Evolutionary conservation across 1,140 invertebrate species (phyloP).

Genomic region (Myzus persicae): DNA sequence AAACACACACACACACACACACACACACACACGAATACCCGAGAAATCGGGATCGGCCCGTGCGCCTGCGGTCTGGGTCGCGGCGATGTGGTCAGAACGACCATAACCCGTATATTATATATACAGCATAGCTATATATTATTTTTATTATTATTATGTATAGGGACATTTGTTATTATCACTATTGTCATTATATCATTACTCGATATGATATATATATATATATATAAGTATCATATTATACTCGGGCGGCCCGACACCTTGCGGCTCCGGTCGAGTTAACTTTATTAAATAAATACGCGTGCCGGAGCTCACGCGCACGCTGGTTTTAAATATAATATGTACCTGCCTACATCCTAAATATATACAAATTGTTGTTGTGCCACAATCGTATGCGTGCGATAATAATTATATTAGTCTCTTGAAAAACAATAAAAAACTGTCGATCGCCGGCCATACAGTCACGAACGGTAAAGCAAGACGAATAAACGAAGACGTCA

Average conservation of each 20-base stretch:
- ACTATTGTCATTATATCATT: neutral
- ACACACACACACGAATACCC: neutral
- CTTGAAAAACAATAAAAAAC: neutral
- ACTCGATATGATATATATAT: neutral
- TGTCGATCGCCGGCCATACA: neutral
- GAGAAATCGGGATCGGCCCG: conserved; percentile 51
- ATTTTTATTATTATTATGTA: neutral
- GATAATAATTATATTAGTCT: neutral
- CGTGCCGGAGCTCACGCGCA: neutral
- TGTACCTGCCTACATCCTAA: neutral
- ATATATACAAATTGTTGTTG: neutral
- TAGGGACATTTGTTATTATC: neutral
- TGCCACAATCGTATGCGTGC: neutral
- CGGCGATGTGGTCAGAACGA: conserved; percentile 21
- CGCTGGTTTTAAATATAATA: neutral
- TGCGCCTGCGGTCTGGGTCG: conserved; percentile 45
- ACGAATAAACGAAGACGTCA: too few relatives aligned
- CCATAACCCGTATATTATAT: neutral
- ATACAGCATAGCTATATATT: neutral
- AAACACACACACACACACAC: neutral
- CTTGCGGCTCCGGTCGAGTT: neutral
- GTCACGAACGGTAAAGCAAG: too few relatives aligned
- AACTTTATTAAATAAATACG: neutral
- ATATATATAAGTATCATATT: neutral
- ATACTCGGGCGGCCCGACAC: neutral